phyloP scores from a whole-genome alignment of 2,888 invertebrate genomes.

The Melanchra persicariae region DNA sequence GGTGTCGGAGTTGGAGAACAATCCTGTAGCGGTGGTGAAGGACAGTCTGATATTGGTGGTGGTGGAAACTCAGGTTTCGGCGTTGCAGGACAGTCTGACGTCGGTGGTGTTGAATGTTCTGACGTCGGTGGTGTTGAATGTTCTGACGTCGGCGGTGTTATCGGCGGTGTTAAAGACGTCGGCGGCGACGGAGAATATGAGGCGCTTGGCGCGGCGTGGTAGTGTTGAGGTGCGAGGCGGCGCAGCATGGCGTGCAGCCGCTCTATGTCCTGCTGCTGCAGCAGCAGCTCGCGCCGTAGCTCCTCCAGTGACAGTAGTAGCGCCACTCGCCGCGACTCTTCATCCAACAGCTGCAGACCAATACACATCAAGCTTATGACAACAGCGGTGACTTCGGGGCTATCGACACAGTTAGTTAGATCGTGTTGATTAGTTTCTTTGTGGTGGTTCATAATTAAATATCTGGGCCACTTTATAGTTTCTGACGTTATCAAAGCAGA shows the following conservation, averaged over 20 bases:
- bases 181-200: neutral
- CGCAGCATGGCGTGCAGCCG: slow-evolving; percentile 46
- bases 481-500: too few species aligned
- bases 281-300: slow-evolving; percentile 65
- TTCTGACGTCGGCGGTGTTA: neutral
- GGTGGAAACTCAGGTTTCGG: neutral
- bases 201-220: neutral
- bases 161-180: neutral
- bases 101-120: too few species aligned
- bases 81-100: neutral
- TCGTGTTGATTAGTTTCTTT: too few species aligned
- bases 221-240: slow-evolving; percentile 4
- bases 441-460: too few species aligned
- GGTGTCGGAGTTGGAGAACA: neutral
- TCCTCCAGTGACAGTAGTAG: slow-evolving; percentile 67
- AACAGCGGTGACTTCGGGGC: too few species aligned
- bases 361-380: too few species aligned
- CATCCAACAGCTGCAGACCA: slow-evolving; percentile 59
- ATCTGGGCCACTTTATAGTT: too few species aligned
- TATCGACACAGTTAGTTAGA: too few species aligned
- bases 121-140: neutral
- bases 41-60: neutral
- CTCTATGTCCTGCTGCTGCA: slow-evolving; percentile 69
- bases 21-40: neutral
- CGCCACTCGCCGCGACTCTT: slow-evolving; percentile 69